phyloP scores from a whole-genome alignment of 2,888 invertebrate genomes.

The Byasa hedistus region DNA sequence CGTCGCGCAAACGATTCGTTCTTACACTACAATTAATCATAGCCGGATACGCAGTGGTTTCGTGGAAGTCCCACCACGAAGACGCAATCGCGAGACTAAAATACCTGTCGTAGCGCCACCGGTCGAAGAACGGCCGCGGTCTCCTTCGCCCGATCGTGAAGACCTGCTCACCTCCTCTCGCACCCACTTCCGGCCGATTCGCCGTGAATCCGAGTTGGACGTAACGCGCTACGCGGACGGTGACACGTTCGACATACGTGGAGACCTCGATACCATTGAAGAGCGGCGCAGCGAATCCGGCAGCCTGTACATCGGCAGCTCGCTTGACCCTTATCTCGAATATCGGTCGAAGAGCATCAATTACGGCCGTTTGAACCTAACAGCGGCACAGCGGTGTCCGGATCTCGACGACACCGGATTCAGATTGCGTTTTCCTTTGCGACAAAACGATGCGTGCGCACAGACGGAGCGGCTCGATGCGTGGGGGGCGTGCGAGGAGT shows the following conservation, averaged over 20 bases:
- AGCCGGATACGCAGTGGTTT: slow-evolving; percentile 82
- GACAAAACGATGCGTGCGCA: slow-evolving; percentile 57
- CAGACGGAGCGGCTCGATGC: slow-evolving; percentile 54
- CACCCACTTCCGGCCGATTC: slow-evolving; percentile 92
- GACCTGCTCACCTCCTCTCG: slow-evolving; percentile 87
- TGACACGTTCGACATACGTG: slow-evolving; percentile 84
- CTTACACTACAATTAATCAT: slow-evolving; percentile 81
- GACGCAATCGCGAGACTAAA: slow-evolving; percentile 40
- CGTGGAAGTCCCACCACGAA: slow-evolving; percentile 76
- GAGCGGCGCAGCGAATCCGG: slow-evolving; percentile 85
- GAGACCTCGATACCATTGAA: slow-evolving; percentile 81
- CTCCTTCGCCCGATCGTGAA: slow-evolving; percentile 74
- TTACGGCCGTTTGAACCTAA: slow-evolving; percentile 62
- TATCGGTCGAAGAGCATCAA: slow-evolving; percentile 69
- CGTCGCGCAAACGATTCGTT: slow-evolving; percentile 68
- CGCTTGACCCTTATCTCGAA: slow-evolving; percentile 75
- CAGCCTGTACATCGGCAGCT: slow-evolving; percentile 77
- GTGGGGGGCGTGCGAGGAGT: slow-evolving; percentile 58
- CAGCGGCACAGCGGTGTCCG: slow-evolving; percentile 60
- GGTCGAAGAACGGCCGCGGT: slow-evolving; percentile 79
- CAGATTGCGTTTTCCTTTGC: slow-evolving; percentile 84
- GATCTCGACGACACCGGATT: slow-evolving; percentile 69
- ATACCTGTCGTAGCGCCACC: slow-evolving; percentile 29
- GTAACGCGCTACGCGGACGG: slow-evolving; percentile 82
- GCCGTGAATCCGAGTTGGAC: slow-evolving; percentile 70